Percentiles rank a stretch among this genome's conserved stretches.
phyloP scores from a whole-genome alignment of 2,113 vertebrate genomes.

The Serilophus lunatus region DNA sequence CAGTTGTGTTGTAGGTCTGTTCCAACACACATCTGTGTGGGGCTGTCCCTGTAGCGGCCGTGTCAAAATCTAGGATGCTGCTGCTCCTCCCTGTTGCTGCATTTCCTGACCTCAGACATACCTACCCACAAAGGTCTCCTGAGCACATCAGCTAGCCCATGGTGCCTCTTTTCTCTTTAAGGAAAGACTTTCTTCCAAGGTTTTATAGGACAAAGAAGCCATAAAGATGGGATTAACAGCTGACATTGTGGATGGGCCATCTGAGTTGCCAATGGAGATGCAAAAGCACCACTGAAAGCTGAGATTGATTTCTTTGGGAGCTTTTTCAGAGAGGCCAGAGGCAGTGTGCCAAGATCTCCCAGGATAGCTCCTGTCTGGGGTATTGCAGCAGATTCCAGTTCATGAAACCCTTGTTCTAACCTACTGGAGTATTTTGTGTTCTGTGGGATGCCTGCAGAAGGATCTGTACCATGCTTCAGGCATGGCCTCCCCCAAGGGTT shows the following conservation, averaged over 20 bases:
- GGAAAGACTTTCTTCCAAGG: not conserved
- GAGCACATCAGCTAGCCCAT: not conserved
- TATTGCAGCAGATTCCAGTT: not conserved
- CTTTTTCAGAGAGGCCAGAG: not conserved
- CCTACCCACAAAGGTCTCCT: not conserved
- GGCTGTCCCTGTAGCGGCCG: not conserved
- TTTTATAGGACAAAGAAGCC: not conserved
- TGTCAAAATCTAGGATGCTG: not conserved
- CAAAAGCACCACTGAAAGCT: not conserved
- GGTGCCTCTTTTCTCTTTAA: not conserved
- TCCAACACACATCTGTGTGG: slow-evolving; percentile 40
- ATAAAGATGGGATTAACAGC: not conserved
- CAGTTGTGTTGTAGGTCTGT: slow-evolving; percentile 1
- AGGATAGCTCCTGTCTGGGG: not conserved
- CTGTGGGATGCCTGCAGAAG: not conserved
- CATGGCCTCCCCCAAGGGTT: not conserved
- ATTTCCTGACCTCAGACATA: not conserved
- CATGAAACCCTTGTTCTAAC: not conserved
- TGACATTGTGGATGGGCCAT: not conserved
- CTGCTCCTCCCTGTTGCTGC: not conserved
- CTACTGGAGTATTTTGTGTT: not conserved
- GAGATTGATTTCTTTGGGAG: not conserved
- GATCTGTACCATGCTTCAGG: not conserved
- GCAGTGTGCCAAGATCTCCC: not conserved
- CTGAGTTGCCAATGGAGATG: not conserved